Conservation (phyloP, 1,140 invertebrate species). For the Drosophila azteca region DNA sequence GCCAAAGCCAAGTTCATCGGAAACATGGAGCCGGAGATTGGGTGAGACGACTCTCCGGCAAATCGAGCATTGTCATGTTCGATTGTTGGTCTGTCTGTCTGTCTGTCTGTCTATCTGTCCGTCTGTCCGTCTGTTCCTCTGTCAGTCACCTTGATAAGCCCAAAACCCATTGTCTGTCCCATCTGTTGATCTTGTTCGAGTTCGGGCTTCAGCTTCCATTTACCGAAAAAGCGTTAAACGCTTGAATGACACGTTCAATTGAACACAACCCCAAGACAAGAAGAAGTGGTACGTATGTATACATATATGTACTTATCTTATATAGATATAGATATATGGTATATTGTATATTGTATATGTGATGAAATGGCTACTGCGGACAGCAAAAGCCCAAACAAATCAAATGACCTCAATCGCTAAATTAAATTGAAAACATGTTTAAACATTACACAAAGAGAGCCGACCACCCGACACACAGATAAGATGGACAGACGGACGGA, state of each 20-base stretch:
- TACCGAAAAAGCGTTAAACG: constrained; percentile 62
- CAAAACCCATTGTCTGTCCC: constrained; percentile 2
- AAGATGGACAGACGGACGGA: not conserved
- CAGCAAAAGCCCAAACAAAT: constrained; percentile 43
- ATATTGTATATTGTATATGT: constrained; percentile 21
- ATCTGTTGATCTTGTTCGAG: constrained; percentile 49
- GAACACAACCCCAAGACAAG: constrained; percentile 32
- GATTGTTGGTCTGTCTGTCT: not conserved
- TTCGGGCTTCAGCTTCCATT: constrained; percentile 24
- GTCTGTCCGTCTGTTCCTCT: constrained; percentile 1
- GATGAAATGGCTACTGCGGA: constrained; percentile 51
- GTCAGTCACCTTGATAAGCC: constrained; percentile 46
- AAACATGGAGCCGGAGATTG: constrained; percentile 19
- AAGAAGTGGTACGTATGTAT: constrained; percentile 19
- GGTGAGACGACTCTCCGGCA: constrained; percentile 11
- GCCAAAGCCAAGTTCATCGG: constrained; percentile 33
- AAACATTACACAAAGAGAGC: constrained; percentile 40
- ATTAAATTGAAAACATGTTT: constrained; percentile 68
- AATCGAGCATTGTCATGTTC: constrained; percentile 41
- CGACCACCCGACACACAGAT: not conserved
- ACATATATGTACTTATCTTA: constrained; percentile 3
- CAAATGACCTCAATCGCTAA: constrained; percentile 77
- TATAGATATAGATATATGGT: constrained; percentile 3
- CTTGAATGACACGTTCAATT: constrained; percentile 80
- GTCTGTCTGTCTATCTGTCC: too few relatives aligned